Conservation (phyloP, 2,113 vertebrate species). For the Pteronura brasiliensis region DNA sequence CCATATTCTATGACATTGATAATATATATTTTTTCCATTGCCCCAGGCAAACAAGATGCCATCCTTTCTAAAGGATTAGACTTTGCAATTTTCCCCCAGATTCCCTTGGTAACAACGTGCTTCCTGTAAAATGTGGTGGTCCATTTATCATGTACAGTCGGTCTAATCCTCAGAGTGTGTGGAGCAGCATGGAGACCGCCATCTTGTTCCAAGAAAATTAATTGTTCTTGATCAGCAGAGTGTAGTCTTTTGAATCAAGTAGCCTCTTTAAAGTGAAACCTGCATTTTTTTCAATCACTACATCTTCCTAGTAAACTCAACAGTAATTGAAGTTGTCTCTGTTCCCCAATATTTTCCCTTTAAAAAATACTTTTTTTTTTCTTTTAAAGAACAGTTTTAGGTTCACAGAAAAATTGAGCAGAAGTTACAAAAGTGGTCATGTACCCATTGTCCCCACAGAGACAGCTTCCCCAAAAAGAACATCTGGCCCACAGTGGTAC, state of each 20-base stretch:
- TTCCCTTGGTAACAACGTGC: slow-evolving; percentile 86
- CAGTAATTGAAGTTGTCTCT: neutral
- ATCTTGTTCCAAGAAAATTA: neutral
- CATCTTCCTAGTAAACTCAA: neutral
- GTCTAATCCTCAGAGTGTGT: slow-evolving; percentile 90
- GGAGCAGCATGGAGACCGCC: neutral
- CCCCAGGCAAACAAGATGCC: slow-evolving; percentile 93
- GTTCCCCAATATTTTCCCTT: neutral
- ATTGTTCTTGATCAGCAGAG: neutral
- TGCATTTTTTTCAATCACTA: neutral
- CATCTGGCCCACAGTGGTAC: neutral
- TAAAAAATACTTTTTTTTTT: neutral
- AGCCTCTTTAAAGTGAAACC: neutral
- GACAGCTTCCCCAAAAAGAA: neutral
- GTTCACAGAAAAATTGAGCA: neutral
- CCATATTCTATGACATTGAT: slow-evolving; percentile 73
- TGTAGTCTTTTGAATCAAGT: neutral
- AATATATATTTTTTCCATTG: slow-evolving; percentile 88
- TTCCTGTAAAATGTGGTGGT: slow-evolving; percentile 89
- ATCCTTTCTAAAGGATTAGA: slow-evolving; percentile 90
- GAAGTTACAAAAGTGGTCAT: neutral
- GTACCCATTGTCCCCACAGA: neutral
- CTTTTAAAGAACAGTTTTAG: neutral
- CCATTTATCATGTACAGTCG: slow-evolving; percentile 90
- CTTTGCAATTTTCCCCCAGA: slow-evolving; percentile 85